Percentiles rank a stretch among this genome's conserved stretches.
Conservation (phyloP, 2,888 invertebrate genomes). For the Apotomis betuletana region DNA sequence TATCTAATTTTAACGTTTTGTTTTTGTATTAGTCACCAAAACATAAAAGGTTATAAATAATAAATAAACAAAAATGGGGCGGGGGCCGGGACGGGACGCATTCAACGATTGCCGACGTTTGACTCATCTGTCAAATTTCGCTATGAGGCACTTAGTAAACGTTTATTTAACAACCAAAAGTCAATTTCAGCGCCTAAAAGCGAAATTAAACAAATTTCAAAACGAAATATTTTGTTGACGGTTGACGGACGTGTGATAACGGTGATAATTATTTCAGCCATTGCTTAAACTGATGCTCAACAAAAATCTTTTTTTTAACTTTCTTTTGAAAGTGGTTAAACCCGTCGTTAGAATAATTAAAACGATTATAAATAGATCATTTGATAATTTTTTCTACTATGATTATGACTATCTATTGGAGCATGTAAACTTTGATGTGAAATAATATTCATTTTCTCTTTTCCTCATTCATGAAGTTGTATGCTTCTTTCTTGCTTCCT, state of each 20-base stretch:
- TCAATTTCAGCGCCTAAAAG: too few relatives aligned
- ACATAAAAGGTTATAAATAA: background rate
- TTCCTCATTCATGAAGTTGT: too few relatives aligned
- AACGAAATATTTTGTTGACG: too few relatives aligned
- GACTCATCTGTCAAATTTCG: slow-evolving; percentile 3
- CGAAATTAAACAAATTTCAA: too few relatives aligned
- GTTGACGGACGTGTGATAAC: too few relatives aligned
- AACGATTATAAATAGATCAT: too few relatives aligned
- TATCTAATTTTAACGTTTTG: background rate
- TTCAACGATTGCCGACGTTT: background rate
- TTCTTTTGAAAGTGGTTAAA: too few relatives aligned
- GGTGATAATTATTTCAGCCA: too few relatives aligned
- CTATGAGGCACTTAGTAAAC: background rate
- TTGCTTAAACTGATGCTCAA: too few relatives aligned
- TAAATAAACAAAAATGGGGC: slow-evolving; percentile 19
- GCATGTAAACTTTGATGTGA: background rate
- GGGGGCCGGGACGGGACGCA: background rate
- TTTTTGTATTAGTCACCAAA: background rate
- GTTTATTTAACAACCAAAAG: background rate
- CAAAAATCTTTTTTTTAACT: too few relatives aligned
- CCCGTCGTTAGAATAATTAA: too few relatives aligned
- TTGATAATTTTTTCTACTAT: background rate
- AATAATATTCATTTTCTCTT: background rate
- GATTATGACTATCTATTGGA: background rate
- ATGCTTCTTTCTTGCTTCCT: too few relatives aligned